Conservation (phyloP, 2,888 invertebrate genomes). For the Drosophila setosimentum region DNA sequence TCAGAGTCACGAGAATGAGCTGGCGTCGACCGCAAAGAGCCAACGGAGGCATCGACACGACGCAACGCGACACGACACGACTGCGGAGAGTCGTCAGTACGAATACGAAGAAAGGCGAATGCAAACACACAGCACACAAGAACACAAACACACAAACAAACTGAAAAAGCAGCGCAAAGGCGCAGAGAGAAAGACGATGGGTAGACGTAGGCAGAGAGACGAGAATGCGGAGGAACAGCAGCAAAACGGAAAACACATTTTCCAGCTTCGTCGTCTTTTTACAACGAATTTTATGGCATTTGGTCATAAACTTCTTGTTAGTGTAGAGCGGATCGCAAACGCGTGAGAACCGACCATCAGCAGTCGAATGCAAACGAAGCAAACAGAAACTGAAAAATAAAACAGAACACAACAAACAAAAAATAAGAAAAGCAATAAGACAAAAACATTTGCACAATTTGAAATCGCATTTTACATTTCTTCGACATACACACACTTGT, state of each 20-base stretch:
- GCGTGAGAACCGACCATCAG: conserved; percentile 70
- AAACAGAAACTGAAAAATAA: conserved; percentile 38
- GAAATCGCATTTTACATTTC: conserved; percentile 14
- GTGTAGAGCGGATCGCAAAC: conserved; percentile 82
- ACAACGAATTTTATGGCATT: conserved; percentile 86
- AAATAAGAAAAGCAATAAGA: conserved; percentile 35
- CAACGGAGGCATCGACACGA: conserved; percentile 47
- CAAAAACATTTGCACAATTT: conserved; percentile 24
- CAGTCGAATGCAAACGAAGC: conserved; percentile 49
- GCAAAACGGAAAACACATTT: conserved; percentile 77
- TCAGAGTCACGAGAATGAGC: conserved; percentile 51
- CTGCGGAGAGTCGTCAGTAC: conserved; percentile 21
- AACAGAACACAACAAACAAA: conserved; percentile 8
- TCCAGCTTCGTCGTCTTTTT: conserved; percentile 83
- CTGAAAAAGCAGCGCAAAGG: conserved; percentile 40
- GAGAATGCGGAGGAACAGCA: conserved; percentile 20
- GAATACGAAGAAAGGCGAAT: conserved; percentile 26
- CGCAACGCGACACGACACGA: conserved; percentile 28
- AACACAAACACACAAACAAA: conserved; percentile 40
- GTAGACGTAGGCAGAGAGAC: conserved; percentile 13
- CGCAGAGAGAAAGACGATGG: conserved; percentile 4
- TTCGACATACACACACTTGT: neutral
- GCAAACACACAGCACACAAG: conserved; percentile 44
- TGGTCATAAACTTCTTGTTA: conserved; percentile 85
- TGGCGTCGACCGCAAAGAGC: conserved; percentile 52